A percentile compares a stretch with the other conserved stretches of the same genome.
These are phyloP conservation scores for Eudyptes chrysolophus DNA, from an alignment of 2,113 vertebrate genomes.

Conservation along the genomic window DNA sequence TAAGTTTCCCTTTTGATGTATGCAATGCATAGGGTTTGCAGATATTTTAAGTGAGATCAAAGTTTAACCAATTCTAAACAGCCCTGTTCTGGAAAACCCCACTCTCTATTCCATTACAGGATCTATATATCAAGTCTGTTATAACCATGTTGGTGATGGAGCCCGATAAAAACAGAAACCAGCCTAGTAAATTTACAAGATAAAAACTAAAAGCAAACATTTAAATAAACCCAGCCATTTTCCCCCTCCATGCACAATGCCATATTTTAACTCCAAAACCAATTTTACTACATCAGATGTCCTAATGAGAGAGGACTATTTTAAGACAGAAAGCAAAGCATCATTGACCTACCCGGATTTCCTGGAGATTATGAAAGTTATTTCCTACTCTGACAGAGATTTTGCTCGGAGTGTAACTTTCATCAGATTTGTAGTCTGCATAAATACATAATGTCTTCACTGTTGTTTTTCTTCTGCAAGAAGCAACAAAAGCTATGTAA, in stretches of 20 bases:
- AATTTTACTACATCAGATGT: background rate
- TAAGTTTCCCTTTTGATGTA: background rate
- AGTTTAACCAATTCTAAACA: background rate
- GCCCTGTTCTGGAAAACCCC: background rate
- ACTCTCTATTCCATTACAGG: background rate
- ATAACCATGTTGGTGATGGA: background rate
- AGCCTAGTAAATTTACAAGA: background rate
- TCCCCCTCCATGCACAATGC: background rate
- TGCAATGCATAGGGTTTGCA: background rate
- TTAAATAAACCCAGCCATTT: background rate
- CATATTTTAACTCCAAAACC: background rate
- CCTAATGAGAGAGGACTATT: background rate
- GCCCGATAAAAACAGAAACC: background rate
- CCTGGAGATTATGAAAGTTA: slow-evolving; percentile 99
- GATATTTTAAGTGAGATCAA: background rate
- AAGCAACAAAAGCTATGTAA: slow-evolving; percentile 26
- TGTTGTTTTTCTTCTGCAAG: slow-evolving; percentile 93
- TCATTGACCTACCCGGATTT: slow-evolving; percentile 87
- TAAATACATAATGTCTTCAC: slow-evolving; percentile 98
- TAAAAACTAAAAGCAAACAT: background rate
- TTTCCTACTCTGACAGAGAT: slow-evolving; percentile 98
- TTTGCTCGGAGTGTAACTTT: slow-evolving; percentile 98
- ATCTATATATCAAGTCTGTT: background rate
- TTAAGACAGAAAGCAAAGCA: background rate
- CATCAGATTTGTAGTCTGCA: slow-evolving; percentile 97